Percentiles rank a stretch among this genome's conserved stretches.
Evolutionary conservation across 53 echinoderm and acorn worm species (phyloP).

Genomic region (Stichopus horrens): DNA sequence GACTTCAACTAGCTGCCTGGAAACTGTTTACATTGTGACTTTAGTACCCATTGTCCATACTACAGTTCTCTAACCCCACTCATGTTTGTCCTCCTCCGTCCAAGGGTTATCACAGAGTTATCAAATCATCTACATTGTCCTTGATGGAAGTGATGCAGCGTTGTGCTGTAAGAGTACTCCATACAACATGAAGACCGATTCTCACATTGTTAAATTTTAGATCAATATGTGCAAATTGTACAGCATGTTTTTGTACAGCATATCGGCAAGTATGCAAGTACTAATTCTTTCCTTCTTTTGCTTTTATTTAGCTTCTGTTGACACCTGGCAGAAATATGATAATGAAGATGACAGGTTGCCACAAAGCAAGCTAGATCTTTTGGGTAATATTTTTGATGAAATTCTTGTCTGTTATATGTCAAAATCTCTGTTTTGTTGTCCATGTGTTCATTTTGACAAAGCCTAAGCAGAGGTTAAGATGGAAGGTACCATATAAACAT

Average conservation of each 20-base stretch:
- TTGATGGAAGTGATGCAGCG: not conserved
- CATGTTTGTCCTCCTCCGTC: no score
- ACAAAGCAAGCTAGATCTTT: not conserved
- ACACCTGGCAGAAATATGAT: conserved; percentile 35
- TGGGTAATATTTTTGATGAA: not conserved
- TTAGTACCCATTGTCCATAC: no score
- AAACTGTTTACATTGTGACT: no score
- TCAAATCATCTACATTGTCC: not conserved
- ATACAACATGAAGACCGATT: no score
- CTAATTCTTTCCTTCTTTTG: not conserved
- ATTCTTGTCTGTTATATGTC: not conserved
- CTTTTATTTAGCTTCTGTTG: not conserved
- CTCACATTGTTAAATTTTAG: no score
- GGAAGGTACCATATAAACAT: no score
- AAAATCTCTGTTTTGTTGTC: not conserved
- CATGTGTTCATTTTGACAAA: no score
- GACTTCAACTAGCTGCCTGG: no score
- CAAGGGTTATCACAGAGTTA: no score
- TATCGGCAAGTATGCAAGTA: not conserved
- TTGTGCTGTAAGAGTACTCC: not conserved
- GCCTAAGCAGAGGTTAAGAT: no score
- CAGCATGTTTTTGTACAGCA: not conserved
- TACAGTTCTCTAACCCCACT: no score
- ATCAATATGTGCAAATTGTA: not conserved
- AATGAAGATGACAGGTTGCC: conserved; percentile 35